These are phyloP conservation scores for Alces alces DNA, from an alignment of 2,113 vertebrate species.

Conservation along the genomic window DNA sequence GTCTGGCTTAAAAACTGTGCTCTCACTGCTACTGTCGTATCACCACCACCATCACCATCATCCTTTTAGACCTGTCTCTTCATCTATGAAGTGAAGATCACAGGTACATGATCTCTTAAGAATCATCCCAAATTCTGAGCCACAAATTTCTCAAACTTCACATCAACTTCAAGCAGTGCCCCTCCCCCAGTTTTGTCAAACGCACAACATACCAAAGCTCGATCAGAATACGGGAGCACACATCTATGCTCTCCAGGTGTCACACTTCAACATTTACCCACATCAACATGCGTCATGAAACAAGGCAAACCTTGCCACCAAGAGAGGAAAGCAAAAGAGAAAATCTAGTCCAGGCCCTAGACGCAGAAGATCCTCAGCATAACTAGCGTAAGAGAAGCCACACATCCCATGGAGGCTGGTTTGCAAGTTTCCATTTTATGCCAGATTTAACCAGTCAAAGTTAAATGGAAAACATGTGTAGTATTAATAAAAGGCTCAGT, in stretches of 20 bases:
- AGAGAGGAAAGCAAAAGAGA: neutral
- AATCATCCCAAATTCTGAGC: neutral
- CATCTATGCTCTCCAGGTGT: neutral
- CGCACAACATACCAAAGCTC: neutral
- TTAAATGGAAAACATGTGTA: slow-evolving; percentile 70
- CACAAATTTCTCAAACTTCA: neutral
- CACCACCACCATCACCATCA: neutral
- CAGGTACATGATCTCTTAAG: neutral
- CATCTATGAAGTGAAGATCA: neutral
- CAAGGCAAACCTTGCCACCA: neutral
- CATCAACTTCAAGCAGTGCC: neutral
- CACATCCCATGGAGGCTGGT: slow-evolving; percentile 47
- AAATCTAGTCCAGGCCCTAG: neutral
- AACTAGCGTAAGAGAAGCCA: slow-evolving; percentile 70
- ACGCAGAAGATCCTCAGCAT: neutral
- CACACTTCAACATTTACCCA: neutral
- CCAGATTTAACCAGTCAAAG: slow-evolving; percentile 71
- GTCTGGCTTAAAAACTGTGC: neutral
- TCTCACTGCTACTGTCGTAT: neutral
- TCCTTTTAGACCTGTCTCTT: neutral
- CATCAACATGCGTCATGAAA: neutral
- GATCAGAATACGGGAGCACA: neutral
- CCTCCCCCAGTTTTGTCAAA: neutral
- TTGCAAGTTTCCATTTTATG: slow-evolving; percentile 72
- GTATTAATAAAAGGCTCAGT: slow-evolving; percentile 80